These are phyloP conservation scores for Stictonetta naevosa DNA, from an alignment of 2,113 vertebrate species.

Conservation along the genomic window DNA sequence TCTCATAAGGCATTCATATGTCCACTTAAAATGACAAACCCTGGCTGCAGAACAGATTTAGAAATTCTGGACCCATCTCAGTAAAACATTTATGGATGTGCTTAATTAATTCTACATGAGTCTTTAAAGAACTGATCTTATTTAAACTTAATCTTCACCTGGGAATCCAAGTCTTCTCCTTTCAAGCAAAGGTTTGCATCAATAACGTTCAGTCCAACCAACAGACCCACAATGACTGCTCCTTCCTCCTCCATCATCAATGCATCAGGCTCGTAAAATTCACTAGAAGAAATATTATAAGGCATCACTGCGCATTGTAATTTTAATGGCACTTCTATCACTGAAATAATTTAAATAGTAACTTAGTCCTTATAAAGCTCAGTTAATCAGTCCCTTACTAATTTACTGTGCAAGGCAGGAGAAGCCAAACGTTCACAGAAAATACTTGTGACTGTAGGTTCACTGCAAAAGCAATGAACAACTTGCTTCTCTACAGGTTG, in stretches of 20 bases:
- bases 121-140: background rate
- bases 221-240: constrained; percentile 90
- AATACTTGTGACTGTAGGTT: background rate
- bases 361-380: background rate
- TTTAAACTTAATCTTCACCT: constrained; percentile 79
- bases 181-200: constrained; percentile 98
- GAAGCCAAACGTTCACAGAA: background rate
- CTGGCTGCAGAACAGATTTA: background rate
- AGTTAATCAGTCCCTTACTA: background rate
- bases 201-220: constrained; percentile 96
- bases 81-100: background rate
- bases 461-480: background rate
- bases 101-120: constrained; percentile 7
- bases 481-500: background rate
- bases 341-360: background rate
- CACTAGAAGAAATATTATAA: constrained; percentile 75
- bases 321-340: background rate
- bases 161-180: constrained; percentile 97
- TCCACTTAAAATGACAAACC: background rate
- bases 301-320: background rate
- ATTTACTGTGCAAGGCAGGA: background rate
- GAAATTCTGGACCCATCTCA: background rate
- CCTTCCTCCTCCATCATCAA: constrained; percentile 96
- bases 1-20: background rate
- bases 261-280: constrained; percentile 94